Evolutionary conservation across 92 coral and sea anemone genomes (phyloP).

Genomic region (Scolanthus callimorphus): DNA sequence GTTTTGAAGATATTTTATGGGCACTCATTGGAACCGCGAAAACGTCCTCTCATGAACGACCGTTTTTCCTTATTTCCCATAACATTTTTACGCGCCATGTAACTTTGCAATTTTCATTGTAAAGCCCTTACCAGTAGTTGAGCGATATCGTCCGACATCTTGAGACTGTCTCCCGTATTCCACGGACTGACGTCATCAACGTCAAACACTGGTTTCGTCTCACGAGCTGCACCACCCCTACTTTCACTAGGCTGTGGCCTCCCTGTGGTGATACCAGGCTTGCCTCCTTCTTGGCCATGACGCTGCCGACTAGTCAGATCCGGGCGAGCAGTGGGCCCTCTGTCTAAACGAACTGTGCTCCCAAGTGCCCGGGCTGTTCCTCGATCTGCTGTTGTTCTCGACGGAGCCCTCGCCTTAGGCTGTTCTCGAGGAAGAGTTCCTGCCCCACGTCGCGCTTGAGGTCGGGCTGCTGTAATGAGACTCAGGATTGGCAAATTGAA

Average conservation of each 20-base stretch:
- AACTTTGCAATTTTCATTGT: too few relatives aligned
- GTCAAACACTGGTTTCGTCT: slow-evolving; percentile 16
- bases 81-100: too few relatives aligned
- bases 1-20: too few relatives aligned
- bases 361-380: neutral
- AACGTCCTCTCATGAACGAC: too few relatives aligned
- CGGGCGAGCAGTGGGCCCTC: neutral
- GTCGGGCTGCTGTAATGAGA: too few relatives aligned
- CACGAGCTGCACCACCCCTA: neutral
- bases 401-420: too few relatives aligned
- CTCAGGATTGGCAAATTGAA: too few relatives aligned
- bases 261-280: slow-evolving; percentile 1
- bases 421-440: too few relatives aligned
- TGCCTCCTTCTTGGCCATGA: neutral
- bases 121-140: slow-evolving; percentile 77
- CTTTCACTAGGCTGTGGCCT: neutral
- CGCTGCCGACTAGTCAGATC: neutral
- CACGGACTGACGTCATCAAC: slow-evolving; percentile 54
- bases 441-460: too few relatives aligned
- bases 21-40: too few relatives aligned
- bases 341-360: neutral
- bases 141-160: slow-evolving; percentile 92
- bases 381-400: too few relatives aligned
- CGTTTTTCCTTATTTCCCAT: too few relatives aligned
- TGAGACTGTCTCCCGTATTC: slow-evolving; percentile 66